These are phyloP conservation scores for Drosophila subsilvestris DNA, from an alignment of 2,888 invertebrate species.

Conservation along the genomic window DNA sequence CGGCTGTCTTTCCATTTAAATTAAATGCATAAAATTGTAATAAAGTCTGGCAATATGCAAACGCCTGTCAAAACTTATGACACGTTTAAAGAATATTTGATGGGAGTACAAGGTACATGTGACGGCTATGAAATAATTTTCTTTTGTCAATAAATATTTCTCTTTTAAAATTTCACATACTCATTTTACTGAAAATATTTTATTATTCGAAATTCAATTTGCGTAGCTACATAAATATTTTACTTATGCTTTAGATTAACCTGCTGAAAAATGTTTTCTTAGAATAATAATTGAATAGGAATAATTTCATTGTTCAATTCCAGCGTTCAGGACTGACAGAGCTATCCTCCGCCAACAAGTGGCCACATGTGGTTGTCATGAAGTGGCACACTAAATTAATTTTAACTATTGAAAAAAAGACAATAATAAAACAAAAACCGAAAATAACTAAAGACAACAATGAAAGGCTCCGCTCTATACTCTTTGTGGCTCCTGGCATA, in stretches of 20 bases:
- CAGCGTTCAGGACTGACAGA: too few relatives aligned
- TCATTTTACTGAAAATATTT: background rate
- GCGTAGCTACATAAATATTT: background rate
- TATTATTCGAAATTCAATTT: background rate
- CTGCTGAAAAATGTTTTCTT: too few relatives aligned
- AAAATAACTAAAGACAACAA: too few relatives aligned
- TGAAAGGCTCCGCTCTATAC: too few relatives aligned
- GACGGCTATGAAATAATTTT: slow-evolving; percentile 13
- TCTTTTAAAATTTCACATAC: too few relatives aligned
- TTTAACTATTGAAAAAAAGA: too few relatives aligned
- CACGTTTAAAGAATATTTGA: slow-evolving; percentile 7
- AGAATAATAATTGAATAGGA: too few relatives aligned
- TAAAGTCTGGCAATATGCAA: slow-evolving; percentile 27
- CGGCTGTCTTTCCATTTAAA: slow-evolving; percentile 10
- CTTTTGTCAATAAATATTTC: background rate
- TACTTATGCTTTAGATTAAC: background rate
- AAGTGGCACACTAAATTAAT: too few relatives aligned
- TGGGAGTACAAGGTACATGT: slow-evolving; percentile 1
- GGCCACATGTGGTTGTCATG: too few relatives aligned
- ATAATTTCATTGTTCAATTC: too few relatives aligned
- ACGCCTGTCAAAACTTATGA: slow-evolving; percentile 30
- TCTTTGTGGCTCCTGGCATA: slow-evolving; percentile 34
- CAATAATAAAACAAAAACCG: too few relatives aligned
- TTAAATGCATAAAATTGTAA: slow-evolving; percentile 41
- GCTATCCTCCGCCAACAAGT: too few relatives aligned